Evolutionary conservation across 2,113 vertebrate genomes (phyloP), one percentile per base, ranked within the genome.

Genomic region (Notothenia coriiceps): DNA sequence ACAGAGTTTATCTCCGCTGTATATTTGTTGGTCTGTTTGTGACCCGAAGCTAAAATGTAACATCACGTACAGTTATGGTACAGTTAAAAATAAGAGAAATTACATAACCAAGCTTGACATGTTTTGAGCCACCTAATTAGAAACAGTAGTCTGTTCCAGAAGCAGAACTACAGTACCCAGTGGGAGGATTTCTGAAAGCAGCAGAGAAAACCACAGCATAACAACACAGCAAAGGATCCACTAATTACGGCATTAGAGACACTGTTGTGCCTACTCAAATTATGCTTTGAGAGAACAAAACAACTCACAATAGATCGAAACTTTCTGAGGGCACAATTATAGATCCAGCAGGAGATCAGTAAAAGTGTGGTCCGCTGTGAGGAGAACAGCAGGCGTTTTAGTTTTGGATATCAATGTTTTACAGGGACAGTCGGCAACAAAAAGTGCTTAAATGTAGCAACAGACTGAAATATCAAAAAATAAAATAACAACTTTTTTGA

Each of bases 241-340:
- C 68, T 70, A 65, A 77, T 82, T 54, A 29, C 22, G 10, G 33
- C 33, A 15, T 73, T 47, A 10, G 33, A n/a, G 52, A 51, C 59
- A 35, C 25, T 14, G 29, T 35, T 52, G 54, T 40, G 35, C 35
- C 1, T 6, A 52, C 40, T 60, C 10, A 2, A 46, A 59, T 33
- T 6, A 44, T 57, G 20, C 57, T 66, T 46, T 12, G 63, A 57
- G 62, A 57, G 40, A 62, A 66, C 49, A 18, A 68, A 51, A 22
- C 20, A 59, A 55, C 13, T 35, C 46, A 33, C 57, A 6, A 20
- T 51, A 47, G 49, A 52, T 10, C 12, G 20, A 66, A 78, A 74
- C 22, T 62, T 87, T 81, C 70, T 59, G 40, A 75, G 66, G 66
- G 74, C 20, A 50, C 78, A 82, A 70, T 79, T 75, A 78, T 15